phyloP scores from a whole-genome alignment of 2,797 vertebrate species.

The Carapus acus region DNA sequence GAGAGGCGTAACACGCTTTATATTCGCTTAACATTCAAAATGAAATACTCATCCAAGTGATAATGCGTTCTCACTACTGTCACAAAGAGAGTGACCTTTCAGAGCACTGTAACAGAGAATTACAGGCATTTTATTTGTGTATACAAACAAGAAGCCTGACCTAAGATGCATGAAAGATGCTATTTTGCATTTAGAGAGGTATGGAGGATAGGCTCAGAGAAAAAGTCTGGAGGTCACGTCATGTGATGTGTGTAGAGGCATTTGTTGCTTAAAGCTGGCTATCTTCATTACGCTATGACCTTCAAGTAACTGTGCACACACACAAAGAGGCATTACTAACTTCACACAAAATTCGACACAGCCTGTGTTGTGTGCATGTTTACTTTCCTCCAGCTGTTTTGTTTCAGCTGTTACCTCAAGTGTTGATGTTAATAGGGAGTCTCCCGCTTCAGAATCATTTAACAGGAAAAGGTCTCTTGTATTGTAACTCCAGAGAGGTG shows the following conservation, averaged over 20 bases:
- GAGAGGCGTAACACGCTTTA: no score
- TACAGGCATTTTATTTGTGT: conserved; percentile 59
- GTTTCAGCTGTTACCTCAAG: conserved; percentile 28
- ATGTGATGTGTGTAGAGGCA: conserved; percentile 31
- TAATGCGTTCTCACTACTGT: conserved; percentile 17
- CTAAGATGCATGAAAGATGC: conserved; percentile 54
- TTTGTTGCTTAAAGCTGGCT: conserved; percentile 44
- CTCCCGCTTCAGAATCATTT: conserved; percentile 43
- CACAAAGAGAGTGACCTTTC: conserved; percentile 60
- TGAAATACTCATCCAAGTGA: background rate
- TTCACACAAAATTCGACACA: conserved; percentile 18
- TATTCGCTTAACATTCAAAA: no score
- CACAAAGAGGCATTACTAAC: conserved; percentile 26
- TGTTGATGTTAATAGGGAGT: conserved; percentile 11
- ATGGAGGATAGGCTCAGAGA: conserved; percentile 50
- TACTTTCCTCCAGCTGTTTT: conserved; percentile 19
- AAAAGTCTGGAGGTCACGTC: conserved; percentile 59
- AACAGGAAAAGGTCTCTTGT: conserved; percentile 36
- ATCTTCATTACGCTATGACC: conserved; percentile 55
- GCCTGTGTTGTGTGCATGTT: conserved; percentile 3
- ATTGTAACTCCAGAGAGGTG: conserved; percentile 52
- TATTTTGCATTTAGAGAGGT: conserved; percentile 73
- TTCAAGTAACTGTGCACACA: conserved; percentile 46
- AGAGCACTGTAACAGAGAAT: conserved; percentile 42
- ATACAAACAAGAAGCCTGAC: conserved; percentile 58